These are phyloP conservation scores for Zele albiditarsus DNA, from an alignment of 2,888 invertebrate species.

Conservation along the genomic window DNA sequence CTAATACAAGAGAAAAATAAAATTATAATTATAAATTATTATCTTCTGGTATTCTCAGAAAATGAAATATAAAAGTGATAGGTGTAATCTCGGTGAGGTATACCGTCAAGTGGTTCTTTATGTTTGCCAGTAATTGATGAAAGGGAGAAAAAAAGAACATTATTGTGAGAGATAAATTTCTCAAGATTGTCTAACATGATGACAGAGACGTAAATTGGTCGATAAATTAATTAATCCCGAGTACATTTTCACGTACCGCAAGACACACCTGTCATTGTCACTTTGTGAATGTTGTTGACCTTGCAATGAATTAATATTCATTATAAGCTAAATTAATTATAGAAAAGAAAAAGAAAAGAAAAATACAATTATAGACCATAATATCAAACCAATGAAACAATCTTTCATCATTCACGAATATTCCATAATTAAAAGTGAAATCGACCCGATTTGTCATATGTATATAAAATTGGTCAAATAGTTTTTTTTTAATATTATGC, in stretches of 20 bases:
- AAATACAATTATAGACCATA: not conserved
- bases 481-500: constrained; percentile 40
- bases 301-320: constrained; percentile 47
- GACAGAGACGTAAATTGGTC: not conserved
- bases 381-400: not conserved
- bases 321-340: not conserved
- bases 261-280: not conserved
- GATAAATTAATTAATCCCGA: not conserved
- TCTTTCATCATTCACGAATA: not conserved
- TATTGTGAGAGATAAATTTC: not conserved
- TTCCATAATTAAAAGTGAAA: constrained; percentile 11
- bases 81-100: not conserved
- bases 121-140: not conserved
- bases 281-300: constrained; percentile 63
- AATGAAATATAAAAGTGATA: not conserved
- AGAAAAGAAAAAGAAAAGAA: not conserved
- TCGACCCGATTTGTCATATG: not conserved
- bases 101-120: not conserved
- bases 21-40: not conserved
- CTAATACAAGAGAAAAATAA: not conserved
- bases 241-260: constrained; percentile 4
- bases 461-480: not conserved
- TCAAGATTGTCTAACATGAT: not conserved
- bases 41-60: not conserved
- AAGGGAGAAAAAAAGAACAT: not conserved